Conservation (phyloP, 2,888 invertebrate species). For the Lathronympha strigana region DNA sequence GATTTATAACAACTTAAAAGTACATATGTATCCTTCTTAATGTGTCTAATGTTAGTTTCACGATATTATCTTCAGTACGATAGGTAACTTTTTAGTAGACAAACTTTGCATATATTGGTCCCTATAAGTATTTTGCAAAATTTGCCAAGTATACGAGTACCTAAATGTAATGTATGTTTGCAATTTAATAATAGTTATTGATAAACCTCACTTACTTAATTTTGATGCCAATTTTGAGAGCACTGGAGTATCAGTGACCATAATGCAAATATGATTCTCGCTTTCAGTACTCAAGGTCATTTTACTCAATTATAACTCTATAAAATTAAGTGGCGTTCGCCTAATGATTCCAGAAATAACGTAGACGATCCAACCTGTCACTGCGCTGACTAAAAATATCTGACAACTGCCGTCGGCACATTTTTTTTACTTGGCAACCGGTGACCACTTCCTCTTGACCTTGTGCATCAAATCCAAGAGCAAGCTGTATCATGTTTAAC, state of each 20-base stretch:
- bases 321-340: slow-evolving; percentile 50
- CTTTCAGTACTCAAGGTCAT: slow-evolving; percentile 6
- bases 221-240: no score
- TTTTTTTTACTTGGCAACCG: slow-evolving; percentile 66
- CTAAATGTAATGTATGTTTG: no score
- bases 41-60: no score
- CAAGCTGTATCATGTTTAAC: slow-evolving; percentile 53
- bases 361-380: slow-evolving; percentile 62
- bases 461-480: slow-evolving; percentile 68
- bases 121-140: no score
- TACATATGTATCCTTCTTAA: no score
- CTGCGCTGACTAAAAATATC: slow-evolving; percentile 69
- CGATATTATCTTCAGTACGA: no score
- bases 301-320: slow-evolving; percentile 27
- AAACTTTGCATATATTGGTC: no score
- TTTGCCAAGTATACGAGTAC: no score
- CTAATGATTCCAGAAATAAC: slow-evolving; percentile 61
- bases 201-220: no score
- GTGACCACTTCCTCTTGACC: slow-evolving; percentile 71
- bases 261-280: not conserved
- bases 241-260: not conserved
- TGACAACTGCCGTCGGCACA: slow-evolving; percentile 62
- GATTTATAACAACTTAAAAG: no score
- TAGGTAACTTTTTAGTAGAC: no score
- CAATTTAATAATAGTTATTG: no score